These are phyloP conservation scores for Dromiciops gliroides DNA, from an alignment of 2,113 vertebrate genomes.

Conservation along the genomic window DNA sequence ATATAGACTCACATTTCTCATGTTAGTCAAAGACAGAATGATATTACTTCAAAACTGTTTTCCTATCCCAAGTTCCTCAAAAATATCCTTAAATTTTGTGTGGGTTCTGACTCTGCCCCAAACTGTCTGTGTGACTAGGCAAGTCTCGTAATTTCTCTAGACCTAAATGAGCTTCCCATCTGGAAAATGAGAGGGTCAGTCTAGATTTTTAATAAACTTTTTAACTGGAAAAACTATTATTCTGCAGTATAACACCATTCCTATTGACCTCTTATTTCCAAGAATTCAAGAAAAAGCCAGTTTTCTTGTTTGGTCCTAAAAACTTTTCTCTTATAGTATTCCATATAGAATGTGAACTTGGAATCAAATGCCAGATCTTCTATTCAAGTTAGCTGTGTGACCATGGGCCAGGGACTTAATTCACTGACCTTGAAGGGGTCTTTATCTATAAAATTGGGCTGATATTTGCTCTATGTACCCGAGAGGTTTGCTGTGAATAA, in stretches of 20 bases:
- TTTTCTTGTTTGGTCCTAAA: not conserved
- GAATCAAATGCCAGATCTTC: not conserved
- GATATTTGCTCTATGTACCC: not conserved
- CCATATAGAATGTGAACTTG: not conserved
- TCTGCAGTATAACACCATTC: not conserved
- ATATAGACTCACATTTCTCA: not conserved
- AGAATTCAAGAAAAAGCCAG: not conserved
- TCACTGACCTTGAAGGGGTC: not conserved
- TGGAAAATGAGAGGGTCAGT: not conserved
- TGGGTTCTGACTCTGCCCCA: not conserved
- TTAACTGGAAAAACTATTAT: not conserved
- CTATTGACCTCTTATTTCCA: not conserved
- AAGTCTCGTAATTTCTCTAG: not conserved
- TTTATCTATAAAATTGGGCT: not conserved
- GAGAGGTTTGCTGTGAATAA: not conserved
- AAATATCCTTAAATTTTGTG: not conserved
- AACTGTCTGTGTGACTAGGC: not conserved
- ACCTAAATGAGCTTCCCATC: not conserved
- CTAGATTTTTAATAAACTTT: not conserved
- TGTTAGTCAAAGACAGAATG: not conserved
- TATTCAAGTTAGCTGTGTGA: not conserved
- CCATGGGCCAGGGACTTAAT: not conserved
- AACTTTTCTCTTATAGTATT: not conserved
- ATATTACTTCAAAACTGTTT: not conserved
- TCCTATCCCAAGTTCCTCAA: not conserved